These are phyloP conservation scores for Coendou prehensilis DNA, from an alignment of 2,797 vertebrate species.

Conservation along the genomic window DNA sequence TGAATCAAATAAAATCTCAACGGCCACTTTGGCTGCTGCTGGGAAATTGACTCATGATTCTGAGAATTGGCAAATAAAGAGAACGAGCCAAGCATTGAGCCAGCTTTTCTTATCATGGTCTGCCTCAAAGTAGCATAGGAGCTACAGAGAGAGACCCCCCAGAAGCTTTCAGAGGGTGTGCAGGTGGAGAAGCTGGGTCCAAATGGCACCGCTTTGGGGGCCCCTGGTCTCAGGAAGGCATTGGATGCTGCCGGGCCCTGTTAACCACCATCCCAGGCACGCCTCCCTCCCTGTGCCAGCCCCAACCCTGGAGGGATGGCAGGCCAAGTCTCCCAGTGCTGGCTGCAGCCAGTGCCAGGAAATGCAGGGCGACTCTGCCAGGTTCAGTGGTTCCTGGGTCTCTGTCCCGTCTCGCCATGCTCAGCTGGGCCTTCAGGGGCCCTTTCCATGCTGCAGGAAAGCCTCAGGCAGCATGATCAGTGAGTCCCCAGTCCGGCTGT, in stretches of 20 bases:
- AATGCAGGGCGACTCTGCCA: no score
- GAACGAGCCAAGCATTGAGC: no score
- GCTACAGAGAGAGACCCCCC: rapidly evolving
- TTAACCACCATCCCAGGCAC: rapidly evolving
- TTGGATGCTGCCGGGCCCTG: rapidly evolving
- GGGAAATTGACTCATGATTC: neutral
- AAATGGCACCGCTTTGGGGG: rapidly evolving
- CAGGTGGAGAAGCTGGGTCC: rapidly evolving
- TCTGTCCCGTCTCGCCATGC: neutral
- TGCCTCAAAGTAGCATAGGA: neutral
- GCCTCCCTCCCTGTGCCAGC: neutral
- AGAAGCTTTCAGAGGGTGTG: rapidly evolving
- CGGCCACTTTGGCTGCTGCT: neutral
- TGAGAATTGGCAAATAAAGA: neutral
- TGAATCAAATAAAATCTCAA: neutral
- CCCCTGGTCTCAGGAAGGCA: neutral
- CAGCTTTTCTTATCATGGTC: neutral
- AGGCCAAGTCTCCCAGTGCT: no score
- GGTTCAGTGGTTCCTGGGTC: rapidly evolving
- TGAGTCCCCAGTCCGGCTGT: neutral
- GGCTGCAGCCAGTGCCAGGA: neutral
- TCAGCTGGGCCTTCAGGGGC: neutral
- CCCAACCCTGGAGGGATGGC: neutral
- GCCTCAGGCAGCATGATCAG: neutral
- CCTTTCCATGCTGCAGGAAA: neutral